Evolutionary conservation across 2,888 invertebrate genomes (phyloP), one percentile per base, ranked within the genome.

Genomic region (Globia sparganii): DNA sequence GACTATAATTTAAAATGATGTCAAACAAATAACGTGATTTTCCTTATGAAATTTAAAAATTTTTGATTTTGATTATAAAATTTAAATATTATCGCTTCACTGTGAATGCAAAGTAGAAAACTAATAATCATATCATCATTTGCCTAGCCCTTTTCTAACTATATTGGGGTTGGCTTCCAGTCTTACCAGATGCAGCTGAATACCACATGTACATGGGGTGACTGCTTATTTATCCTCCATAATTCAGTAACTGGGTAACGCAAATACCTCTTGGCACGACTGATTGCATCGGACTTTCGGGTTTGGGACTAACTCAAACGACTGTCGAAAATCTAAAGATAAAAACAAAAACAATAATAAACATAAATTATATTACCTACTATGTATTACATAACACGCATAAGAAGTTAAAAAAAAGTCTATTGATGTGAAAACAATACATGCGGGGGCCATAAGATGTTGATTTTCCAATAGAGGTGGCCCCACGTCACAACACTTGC

Each of bases 401-500:
- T 8, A 5, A n/a, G 11, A 58, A 31, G 31, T 68, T 25, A 28
- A 37, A 37, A 58, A 5, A n/a, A 37, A 13, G 62, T 49, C 25
- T n/a, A 71, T 53, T 72, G 72, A 59, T 28, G 67, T 64, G 53
- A 61, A 78, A 75, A 74, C 66, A 62, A 69, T 49, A 15, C 53
- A 64, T 62, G 28, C 15, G 8, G n/a, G n/a, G 18, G 13, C 53
- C 64, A 9, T 49, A 74, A 78, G 53, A 78, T 56, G 81, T 80
- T 75, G 53, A 86, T 84, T 84, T 80, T 86, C 80, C 77, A 62
- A 80, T 70, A 74, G 73, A 86, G 49, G 68, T 62, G 34, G 13
- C 11, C 46, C 77, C 37, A 37, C 40, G 61, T 70, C 80, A 80
- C 56, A 64, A 68, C 75, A 72, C 53, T 68, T 80, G 73, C 72